A percentile compares a stretch with the other conserved stretches of the same genome.
Conservation (phyloP, 2,888 invertebrate genomes). For the Agonum fuliginosum region DNA sequence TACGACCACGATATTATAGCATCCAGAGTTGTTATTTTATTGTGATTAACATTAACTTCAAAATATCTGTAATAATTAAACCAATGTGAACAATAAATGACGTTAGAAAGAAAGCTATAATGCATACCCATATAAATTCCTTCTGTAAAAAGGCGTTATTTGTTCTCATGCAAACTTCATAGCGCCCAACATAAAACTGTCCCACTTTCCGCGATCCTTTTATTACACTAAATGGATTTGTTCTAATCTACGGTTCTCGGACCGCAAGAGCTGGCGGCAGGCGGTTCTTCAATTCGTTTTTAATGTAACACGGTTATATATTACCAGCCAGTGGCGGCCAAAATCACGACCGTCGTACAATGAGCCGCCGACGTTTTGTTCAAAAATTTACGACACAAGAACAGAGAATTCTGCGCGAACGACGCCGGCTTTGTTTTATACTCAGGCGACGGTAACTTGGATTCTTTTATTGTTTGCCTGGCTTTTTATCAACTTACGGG, state of each 20-base stretch:
- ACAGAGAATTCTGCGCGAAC: slow-evolving; percentile 32
- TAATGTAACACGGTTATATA: slow-evolving; percentile 51
- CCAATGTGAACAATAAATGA: too few species aligned
- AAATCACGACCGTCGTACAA: slow-evolving; percentile 40
- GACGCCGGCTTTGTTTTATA: slow-evolving; percentile 51
- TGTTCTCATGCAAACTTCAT: not conserved
- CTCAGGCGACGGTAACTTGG: slow-evolving; percentile 32
- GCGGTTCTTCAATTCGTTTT: slow-evolving; percentile 56
- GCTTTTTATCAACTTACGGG: slow-evolving; percentile 41
- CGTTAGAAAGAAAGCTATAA: too few species aligned
- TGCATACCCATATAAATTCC: too few species aligned
- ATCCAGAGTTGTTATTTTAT: too few species aligned
- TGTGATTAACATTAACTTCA: too few species aligned
- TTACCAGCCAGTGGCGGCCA: slow-evolving; percentile 34
- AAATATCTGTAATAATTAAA: too few species aligned
- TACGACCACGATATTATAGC: too few species aligned
- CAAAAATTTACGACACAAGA: slow-evolving; percentile 51
- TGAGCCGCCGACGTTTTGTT: slow-evolving; percentile 51
- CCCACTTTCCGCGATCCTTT: slow-evolving; percentile 67
- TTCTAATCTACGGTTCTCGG: slow-evolving; percentile 66
- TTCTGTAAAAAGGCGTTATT: not conserved
- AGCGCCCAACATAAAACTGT: slow-evolving; percentile 67
- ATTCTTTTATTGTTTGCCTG: slow-evolving; percentile 38
- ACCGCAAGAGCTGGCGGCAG: slow-evolving; percentile 37
- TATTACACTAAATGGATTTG: slow-evolving; percentile 69